Percentiles rank a stretch among this genome's conserved stretches.
phyloP scores from a whole-genome alignment of 2,797 vertebrate species.

The Thripadectes ignobilis region DNA sequence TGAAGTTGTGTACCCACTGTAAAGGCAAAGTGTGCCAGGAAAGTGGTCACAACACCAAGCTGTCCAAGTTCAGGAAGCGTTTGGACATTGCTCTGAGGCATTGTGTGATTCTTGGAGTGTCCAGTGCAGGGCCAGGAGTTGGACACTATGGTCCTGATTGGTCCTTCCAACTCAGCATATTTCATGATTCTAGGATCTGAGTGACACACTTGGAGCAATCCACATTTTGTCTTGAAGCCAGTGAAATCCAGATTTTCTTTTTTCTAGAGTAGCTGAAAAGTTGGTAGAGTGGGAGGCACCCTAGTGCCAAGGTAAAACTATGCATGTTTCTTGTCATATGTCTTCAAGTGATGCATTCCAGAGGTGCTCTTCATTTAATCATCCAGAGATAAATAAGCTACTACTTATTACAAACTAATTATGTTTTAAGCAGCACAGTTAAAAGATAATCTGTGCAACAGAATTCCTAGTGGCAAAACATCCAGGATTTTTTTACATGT shows the following conservation, averaged over 20 bases:
- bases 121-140: background rate
- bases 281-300: background rate
- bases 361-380: slow-evolving; percentile 29
- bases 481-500: slow-evolving; percentile 36
- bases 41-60: background rate
- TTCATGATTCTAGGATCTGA: background rate
- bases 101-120: background rate
- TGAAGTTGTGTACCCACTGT: background rate
- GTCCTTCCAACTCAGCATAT: background rate
- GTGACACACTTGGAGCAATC: background rate
- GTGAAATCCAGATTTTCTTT: slow-evolving; percentile 11
- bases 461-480: slow-evolving; percentile 48
- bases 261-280: background rate
- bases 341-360: slow-evolving; percentile 48
- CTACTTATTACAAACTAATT: slow-evolving; percentile 35
- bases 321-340: background rate
- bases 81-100: background rate
- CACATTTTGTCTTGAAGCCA: background rate
- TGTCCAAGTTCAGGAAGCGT: background rate
- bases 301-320: slow-evolving; percentile 13
- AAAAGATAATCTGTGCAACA: slow-evolving; percentile 10
- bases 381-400: slow-evolving; percentile 36
- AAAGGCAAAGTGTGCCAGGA: background rate
- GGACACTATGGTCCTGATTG: too few species aligned
- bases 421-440: slow-evolving; percentile 15